Evolutionary conservation across 2,888 invertebrate species (phyloP), one percentile per base, ranked within the genome.

Genomic region (Euzophera pinguis): DNA sequence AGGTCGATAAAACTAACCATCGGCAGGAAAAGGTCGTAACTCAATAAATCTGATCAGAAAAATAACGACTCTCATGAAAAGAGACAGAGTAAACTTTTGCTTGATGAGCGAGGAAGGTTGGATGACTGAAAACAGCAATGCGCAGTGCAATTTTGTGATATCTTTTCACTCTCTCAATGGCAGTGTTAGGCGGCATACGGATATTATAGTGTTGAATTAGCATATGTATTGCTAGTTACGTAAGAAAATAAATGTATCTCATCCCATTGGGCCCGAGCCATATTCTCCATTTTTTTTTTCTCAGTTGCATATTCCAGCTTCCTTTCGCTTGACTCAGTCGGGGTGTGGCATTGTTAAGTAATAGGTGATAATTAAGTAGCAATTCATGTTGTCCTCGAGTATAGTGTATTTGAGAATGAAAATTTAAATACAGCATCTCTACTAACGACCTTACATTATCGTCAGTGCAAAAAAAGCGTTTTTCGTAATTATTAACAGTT

Each of bases 91-190:
- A 64, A 85, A 71, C 62, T 84, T 84, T 87, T 64, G 75, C 71
- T 63, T 77, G 81, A 68, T 73, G 64, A 59, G 59, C 51, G 62
- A 65, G 62, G 74, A 80, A 81, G 82, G 78, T 67, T 83, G 82
- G 81, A 80, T 81, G 82, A 79, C 87, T 81, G 87, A 84, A 88
- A 87, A 86, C 81, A 84, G 85, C 80, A 81, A 82, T 89, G 88
- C 88, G 88, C 89, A 86, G 85, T 89, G 88, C 85, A 89, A 89
- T 88, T 86, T 81, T 78, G 84, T 84, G 87, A 88, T 87, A 86
- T 89, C 88, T 90, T 89, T 89, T 87, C 86, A 84, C 85, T 87
- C 84, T 84, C 84, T 84, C 84, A 80, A 81, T 81, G 81, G 78
- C 70, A 71, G 71, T 73, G 72, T 75, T 76, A 78, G 86, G 85